phyloP scores from a whole-genome alignment of 1,140 invertebrate genomes.

The Eulimnadia texana region DNA sequence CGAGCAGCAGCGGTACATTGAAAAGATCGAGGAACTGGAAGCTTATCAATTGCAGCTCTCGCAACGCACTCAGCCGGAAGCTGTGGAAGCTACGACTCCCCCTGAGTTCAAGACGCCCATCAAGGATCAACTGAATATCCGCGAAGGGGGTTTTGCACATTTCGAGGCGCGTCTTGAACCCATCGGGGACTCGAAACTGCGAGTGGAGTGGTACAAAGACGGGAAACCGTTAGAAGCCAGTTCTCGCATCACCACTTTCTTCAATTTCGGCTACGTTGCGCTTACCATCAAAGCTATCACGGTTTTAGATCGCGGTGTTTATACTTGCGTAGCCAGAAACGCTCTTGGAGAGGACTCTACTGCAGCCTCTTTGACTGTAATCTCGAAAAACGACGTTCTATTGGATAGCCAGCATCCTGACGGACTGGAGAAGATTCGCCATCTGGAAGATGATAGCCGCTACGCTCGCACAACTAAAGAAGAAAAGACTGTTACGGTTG shows the following conservation, averaged over 20 bases:
- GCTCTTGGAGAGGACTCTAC: conserved; percentile 74
- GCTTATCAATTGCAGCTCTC: conserved; percentile 62
- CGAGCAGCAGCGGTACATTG: conserved; percentile 83
- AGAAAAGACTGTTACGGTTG: conserved; percentile 55
- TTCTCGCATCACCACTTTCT: conserved; percentile 84
- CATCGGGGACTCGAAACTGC: conserved; percentile 75
- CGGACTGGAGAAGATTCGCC: conserved; percentile 75
- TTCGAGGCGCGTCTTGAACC: conserved; percentile 91
- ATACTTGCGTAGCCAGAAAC: conserved; percentile 79
- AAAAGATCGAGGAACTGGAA: conserved; percentile 84
- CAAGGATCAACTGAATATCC: conserved; percentile 70
- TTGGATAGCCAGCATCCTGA: conserved; percentile 73
- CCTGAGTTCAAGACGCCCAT: conserved; percentile 88
- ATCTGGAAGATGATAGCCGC: conserved; percentile 55
- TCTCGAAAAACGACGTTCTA: conserved; percentile 69
- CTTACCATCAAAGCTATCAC: conserved; percentile 88
- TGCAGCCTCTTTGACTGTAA: conserved; percentile 70
- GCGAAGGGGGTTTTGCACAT: conserved; percentile 86
- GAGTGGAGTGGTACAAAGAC: conserved; percentile 82
- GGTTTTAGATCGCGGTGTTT: conserved; percentile 76
- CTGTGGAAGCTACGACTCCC: conserved; percentile 57
- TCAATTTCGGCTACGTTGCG: conserved; percentile 92
- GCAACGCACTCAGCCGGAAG: conserved; percentile 56
- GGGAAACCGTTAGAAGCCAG: conserved; percentile 27
- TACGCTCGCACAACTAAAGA: conserved; percentile 40